phyloP scores from a whole-genome alignment of 2,797 vertebrate genomes.

The Pelochelys cantorii region DNA sequence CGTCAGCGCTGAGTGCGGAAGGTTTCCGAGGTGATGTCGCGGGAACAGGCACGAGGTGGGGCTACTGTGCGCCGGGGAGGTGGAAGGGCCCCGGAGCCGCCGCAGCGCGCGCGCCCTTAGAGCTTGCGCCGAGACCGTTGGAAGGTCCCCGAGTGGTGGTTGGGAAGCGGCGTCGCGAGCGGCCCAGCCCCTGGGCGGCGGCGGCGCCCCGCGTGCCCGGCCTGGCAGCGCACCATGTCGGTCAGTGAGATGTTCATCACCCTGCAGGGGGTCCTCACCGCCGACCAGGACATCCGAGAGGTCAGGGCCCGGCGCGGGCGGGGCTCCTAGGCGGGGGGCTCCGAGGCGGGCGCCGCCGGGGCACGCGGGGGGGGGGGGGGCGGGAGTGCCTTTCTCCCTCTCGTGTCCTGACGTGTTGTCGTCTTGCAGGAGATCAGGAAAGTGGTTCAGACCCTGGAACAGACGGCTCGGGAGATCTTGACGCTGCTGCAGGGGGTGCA shows the following conservation, averaged over 20 bases:
- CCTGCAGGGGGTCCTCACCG: constrained; percentile 91
- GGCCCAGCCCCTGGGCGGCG: constrained; percentile 10
- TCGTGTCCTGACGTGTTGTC: not conserved
- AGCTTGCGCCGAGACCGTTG: no score
- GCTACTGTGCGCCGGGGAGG: not conserved
- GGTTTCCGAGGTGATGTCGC: not conserved
- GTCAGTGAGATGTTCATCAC: constrained; percentile 94
- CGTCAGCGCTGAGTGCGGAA: not conserved
- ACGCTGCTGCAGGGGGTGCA: constrained; percentile 96
- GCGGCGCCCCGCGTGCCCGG: not conserved
- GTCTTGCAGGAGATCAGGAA: constrained; percentile 92
- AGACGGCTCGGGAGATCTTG: constrained; percentile 94
- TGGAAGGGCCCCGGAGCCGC: not conserved
- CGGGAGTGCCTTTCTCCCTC: not conserved
- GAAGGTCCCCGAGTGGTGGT: no score
- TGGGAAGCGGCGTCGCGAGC: not conserved
- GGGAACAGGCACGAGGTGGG: not conserved
- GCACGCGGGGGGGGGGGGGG: no score
- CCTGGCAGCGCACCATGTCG: constrained; percentile 83
- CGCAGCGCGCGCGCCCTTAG: not conserved
- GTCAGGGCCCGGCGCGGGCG: constrained; percentile 67
- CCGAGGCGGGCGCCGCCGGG: no score
- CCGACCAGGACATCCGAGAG: constrained; percentile 95
- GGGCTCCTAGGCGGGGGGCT: not conserved
- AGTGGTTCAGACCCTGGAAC: constrained; percentile 93